phyloP scores from a whole-genome alignment of 2,888 invertebrate species.

The Aphidoletes aphidimyza region DNA sequence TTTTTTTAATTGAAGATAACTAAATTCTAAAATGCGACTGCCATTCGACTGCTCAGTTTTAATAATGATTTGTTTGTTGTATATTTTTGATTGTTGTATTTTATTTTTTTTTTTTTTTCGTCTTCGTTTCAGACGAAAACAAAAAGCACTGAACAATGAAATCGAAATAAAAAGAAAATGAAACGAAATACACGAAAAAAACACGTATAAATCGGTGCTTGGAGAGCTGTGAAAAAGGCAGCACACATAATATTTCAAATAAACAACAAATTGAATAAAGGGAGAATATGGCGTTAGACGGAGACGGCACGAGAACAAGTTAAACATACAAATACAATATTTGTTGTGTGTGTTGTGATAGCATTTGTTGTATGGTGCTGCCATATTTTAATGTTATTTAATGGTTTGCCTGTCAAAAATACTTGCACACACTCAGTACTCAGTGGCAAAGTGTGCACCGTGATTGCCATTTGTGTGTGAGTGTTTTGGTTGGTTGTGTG shows the following conservation, averaged over 20 bases:
- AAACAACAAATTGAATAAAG: conserved; percentile 10
- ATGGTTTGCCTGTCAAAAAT: conserved; percentile 7
- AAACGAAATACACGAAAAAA: neutral
- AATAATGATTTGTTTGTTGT: neutral
- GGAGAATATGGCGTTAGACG: neutral
- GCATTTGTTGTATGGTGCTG: neutral
- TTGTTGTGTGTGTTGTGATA: neutral
- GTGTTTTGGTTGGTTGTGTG: too few relatives aligned
- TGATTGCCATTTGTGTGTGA: too few relatives aligned
- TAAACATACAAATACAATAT: neutral
- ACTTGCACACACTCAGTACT: neutral
- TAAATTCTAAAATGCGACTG: too few relatives aligned
- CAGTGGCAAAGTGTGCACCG: too few relatives aligned
- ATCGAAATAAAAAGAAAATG: neutral
- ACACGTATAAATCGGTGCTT: neutral
- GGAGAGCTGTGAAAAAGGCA: neutral
- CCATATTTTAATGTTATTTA: neutral
- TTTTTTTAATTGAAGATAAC: too few relatives aligned
- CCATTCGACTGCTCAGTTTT: too few relatives aligned
- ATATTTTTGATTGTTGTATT: neutral
- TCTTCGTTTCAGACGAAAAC: neutral
- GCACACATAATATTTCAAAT: conserved; percentile 9
- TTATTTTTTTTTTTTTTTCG: neutral
- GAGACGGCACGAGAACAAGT: neutral
- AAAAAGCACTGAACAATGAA: neutral